Base-by-base conservation (phyloP, 2,888 invertebrate species). In the Mythimna impura region DNA sequence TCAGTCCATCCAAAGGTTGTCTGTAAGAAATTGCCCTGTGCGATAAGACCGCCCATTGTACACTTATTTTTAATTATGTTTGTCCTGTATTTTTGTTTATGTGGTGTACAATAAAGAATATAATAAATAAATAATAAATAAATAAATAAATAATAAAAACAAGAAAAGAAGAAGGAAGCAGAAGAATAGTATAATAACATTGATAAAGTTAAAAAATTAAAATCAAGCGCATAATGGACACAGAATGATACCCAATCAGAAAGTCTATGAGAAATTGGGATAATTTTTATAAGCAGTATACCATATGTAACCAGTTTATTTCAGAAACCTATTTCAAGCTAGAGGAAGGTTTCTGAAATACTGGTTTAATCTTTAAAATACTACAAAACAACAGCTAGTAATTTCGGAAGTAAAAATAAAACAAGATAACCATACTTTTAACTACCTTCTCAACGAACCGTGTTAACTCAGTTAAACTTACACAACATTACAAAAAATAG, bases 391-490 rank as follows among this genome's bases (percentile, higher is more conserved):
- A 34, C n/a, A 55, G 1, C 10, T 22, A 20, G 17, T 22, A 4
- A 40, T 40, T 79, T 85, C 67, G 74, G 80, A 71, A 76, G 69
- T 74, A 55, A 67, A 69, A 82, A 72, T 47, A 78, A 72, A 76
- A 54, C 20, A 63, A 64, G 17, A 62, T 5, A 55, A 66, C 57
- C 34, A 3, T n/a, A 68, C 52, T 82, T 64, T 65, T 62, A 10
- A 22, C 30, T 54, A 47, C 2, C 7, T 8, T 12, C n/a, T 40
- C 52, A 76, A 78, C 82, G 69, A 50, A 73, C 71, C 82, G 75
- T 78, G 54, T 9, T 78, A 80, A 75, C 65, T 76, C 22, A 65
- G 47, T 78, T 76, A 60, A 64, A 57, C 47, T 86, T 76, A 74
- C 77, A 50, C 73, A 84, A 82, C 20, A 17, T 40, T 43, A 71